A percentile compares a stretch with the other conserved stretches of the same genome.
phyloP scores from a whole-genome alignment of 2,797 vertebrate genomes.

The Lindbergichthys nudifrons region DNA sequence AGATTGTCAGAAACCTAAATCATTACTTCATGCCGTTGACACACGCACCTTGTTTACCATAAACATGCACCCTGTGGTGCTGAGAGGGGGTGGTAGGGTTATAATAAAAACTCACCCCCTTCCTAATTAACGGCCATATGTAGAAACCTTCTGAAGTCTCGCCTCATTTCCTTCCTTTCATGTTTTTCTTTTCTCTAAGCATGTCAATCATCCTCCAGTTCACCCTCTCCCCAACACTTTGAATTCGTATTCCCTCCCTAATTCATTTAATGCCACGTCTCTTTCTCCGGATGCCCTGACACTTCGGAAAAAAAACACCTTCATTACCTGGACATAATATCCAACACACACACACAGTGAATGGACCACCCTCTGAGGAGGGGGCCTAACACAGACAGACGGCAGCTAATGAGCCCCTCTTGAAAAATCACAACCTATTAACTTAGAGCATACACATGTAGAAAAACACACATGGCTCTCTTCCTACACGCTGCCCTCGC shows the following conservation, averaged over 20 bases:
- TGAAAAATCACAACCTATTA: slow-evolving; percentile 31
- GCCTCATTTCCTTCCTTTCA: slow-evolving; percentile 7
- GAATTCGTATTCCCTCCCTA: slow-evolving; percentile 5
- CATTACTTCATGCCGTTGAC: slow-evolving; percentile 10
- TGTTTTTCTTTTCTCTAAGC: slow-evolving; percentile 3
- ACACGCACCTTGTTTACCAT: slow-evolving; percentile 35
- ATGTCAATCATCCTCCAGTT: slow-evolving; percentile 8
- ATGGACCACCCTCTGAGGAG: slow-evolving; percentile 42
- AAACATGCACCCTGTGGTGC: slow-evolving; percentile 26
- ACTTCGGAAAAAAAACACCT: slow-evolving; percentile 45
- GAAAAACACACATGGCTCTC: slow-evolving; percentile 11
- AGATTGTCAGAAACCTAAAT: slow-evolving; percentile 23
- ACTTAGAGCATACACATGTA: background rate
- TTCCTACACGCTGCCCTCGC: slow-evolving; percentile 4
- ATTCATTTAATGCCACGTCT: slow-evolving; percentile 12
- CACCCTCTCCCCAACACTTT: background rate
- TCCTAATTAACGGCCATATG: slow-evolving; percentile 58
- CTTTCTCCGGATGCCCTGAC: slow-evolving; percentile 40
- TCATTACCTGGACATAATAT: slow-evolving; percentile 51
- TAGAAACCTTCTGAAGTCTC: slow-evolving; percentile 45
- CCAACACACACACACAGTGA: slow-evolving; percentile 2
- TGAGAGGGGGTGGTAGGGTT: slow-evolving; percentile 34
- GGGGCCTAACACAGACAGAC: slow-evolving; percentile 13
- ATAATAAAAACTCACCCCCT: slow-evolving; percentile 55
- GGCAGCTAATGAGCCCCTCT: slow-evolving; percentile 51